Evolutionary conservation across 2,797 vertebrate genomes (phyloP), one percentile per base, ranked within the genome.

Genomic region (Lacerta viridis): DNA sequence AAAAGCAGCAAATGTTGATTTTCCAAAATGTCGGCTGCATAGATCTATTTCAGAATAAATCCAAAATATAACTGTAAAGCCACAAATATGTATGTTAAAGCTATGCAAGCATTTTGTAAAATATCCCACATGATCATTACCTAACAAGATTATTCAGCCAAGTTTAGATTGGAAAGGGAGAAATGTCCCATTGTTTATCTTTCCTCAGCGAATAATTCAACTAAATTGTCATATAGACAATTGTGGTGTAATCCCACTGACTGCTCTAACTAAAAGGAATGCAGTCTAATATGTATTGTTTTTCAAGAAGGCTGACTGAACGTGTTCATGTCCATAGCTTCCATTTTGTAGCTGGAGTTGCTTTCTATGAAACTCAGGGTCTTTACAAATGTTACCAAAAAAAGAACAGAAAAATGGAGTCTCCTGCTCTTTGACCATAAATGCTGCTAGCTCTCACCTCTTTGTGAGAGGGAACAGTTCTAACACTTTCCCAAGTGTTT

Each of bases 41-140:
- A 50, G 39, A 36, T 50, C 77, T 84, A 36, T 23, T 25, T 87
- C 59, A 75, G 61, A 88, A 78, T 80, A 90, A 69, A 36, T 80
- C 13, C 6, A 66, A 91, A 55, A 69, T 75, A 79, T 41, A 80
- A 86, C 55, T 84, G 43, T 6, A 1, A 87, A 85, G 41, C 43
- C 23, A 39, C 66, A 80, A 71, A 5, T 69, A 55, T 78, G 61
- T 79, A 69, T 72, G 17, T 29, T 20, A 27, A 80, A 71, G 33
- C 66, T 80, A 69, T 79, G 76, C 76, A 86, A 86, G 46, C 2
- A 39, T 74, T 72, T 59, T 87, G 46, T 69, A 72, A 39, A 36
- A 87, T 41, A 61, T 50, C 27, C 68, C 68, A 39, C 27, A 29
- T 59, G 33, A 36, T 87, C 13, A 77, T 46, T 85, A 78, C 18